Percentiles rank a stretch among this genome's conserved stretches.
phyloP scores from a whole-genome alignment of 2,888 invertebrate genomes.

The Masnerella sp. region DNA sequence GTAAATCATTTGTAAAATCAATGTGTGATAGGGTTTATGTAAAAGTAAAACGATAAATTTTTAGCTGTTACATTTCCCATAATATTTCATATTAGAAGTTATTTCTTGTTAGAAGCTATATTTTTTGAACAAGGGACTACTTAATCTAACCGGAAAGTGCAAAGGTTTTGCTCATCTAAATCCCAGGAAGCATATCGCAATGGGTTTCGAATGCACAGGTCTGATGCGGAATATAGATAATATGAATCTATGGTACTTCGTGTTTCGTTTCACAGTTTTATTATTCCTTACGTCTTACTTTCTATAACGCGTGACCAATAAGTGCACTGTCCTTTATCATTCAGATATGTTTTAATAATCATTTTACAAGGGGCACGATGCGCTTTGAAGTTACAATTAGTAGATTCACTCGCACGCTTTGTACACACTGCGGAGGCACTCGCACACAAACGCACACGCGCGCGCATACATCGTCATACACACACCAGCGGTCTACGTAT shows the following conservation, averaged over 20 bases:
- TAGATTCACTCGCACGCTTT: slow-evolving; percentile 53
- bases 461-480: neutral
- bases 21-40: too few species aligned
- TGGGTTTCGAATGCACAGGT: slow-evolving; percentile 22
- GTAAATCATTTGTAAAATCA: too few species aligned
- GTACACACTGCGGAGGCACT: slow-evolving; percentile 37
- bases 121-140: too few species aligned
- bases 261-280: slow-evolving; percentile 56
- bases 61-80: too few species aligned
- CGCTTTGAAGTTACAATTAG: slow-evolving; percentile 58
- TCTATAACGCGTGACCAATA: slow-evolving; percentile 58
- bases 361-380: slow-evolving; percentile 62
- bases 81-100: too few species aligned
- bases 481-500: slow-evolving; percentile 40
- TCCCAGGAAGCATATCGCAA: neutral
- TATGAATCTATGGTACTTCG: slow-evolving; percentile 40
- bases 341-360: slow-evolving; percentile 62
- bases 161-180: neutral
- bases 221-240: slow-evolving; percentile 22
- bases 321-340: slow-evolving; percentile 60
- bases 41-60: too few species aligned
- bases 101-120: too few species aligned
- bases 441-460: slow-evolving; percentile 25
- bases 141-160: too few species aligned
- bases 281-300: slow-evolving; percentile 49